Percentiles rank a stretch among this genome's conserved stretches.
These are phyloP conservation scores for Trypoxylus dichotomus DNA, from an alignment of 1,140 invertebrate species.

Conservation along the genomic window DNA sequence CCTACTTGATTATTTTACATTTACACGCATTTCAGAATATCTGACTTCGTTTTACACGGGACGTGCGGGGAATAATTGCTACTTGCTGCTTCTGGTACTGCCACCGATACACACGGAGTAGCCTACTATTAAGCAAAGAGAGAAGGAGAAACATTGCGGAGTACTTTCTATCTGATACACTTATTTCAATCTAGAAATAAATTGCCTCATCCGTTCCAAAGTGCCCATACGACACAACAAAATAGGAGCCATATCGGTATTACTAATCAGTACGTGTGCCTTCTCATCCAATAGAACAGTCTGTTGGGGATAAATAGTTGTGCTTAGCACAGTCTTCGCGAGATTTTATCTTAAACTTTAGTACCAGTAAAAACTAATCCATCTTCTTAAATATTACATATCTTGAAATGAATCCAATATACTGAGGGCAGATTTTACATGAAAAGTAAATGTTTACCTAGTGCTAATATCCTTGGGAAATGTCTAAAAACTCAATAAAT, in stretches of 20 bases:
- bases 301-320: background rate
- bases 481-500: no score
- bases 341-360: no score
- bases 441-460: no score
- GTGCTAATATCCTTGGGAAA: no score
- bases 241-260: background rate
- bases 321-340: no score
- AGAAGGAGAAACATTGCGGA: background rate
- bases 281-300: background rate
- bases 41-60: constrained; percentile 18
- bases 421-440: no score
- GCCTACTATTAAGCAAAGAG: background rate
- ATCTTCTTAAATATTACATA: no score
- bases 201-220: background rate
- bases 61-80: constrained; percentile 14
- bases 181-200: constrained; percentile 30
- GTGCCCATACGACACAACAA: constrained; percentile 8
- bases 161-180: constrained; percentile 27
- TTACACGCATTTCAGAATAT: constrained; percentile 34
- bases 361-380: no score
- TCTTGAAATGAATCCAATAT: no score
- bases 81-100: background rate
- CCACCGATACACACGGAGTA: background rate
- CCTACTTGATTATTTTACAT: constrained; percentile 35
- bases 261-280: background rate